Evolutionary conservation across 2,888 invertebrate species (phyloP), one percentile per base, ranked within the genome.

Genomic region (Pimpla rufipes): DNA sequence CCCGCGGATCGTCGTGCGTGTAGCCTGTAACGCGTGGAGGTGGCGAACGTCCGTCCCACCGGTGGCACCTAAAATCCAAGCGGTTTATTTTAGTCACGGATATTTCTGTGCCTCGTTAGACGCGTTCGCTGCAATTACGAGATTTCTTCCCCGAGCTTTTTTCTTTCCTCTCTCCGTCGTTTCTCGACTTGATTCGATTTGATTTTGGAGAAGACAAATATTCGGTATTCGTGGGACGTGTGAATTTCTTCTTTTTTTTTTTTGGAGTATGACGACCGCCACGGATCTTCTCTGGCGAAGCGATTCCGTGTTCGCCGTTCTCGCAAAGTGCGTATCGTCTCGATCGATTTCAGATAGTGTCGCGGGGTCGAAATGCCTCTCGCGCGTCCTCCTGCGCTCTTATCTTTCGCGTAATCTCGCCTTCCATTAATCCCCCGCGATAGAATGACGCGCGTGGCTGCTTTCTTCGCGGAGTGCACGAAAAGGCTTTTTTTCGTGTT

Each of bases 261-360:
- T 13, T 64, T n/a, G 29, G 42, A 76, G 29, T 64, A 84, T 81
- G 81, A 80, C 74, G 29, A 80, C 21, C 55, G 23, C 76, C 13
- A 47, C 67, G 76, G 74, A 77, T 37, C 67, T 83, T n/a, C 18
- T 62, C 4, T 76, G 81, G 75, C 83, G 74, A 77, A 83, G 62
- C 81, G 78, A 84, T 16, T 86, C 86, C 8, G 59, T 85, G 55
- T 85, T 86, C 74, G 71, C 78, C 66, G 77, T 79, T 62, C 64
- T 89, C 18, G 76, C 84, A 50, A 89, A 88, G 85, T 89, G 85
- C 83, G 87, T 87, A 84, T 74, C 40, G 50, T 42, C 29, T 3
- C 45, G 67, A 76, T 71, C n/a, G 35, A 67, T 81, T 59, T 45
- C 16, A 67, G 18, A 66, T 3, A 45, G 7, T 23, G 10, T 62